Evolutionary conservation across 2,113 vertebrate species (phyloP).

Genomic region (Nycticebus coucang): DNA sequence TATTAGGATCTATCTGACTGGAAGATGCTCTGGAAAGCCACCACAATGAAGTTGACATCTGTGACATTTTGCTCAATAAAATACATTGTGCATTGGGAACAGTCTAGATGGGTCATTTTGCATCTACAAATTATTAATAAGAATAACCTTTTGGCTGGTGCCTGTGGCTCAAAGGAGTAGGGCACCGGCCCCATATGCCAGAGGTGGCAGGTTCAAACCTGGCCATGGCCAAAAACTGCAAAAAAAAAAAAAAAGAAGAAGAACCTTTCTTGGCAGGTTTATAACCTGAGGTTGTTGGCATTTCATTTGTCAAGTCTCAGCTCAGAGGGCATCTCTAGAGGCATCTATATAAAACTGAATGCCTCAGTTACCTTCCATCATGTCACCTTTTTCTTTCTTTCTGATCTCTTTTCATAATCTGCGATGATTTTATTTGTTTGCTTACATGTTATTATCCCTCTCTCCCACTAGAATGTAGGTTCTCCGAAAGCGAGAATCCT

Average conservation of each 20-base stretch:
- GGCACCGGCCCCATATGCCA: too few relatives aligned
- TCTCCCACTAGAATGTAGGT: not conserved
- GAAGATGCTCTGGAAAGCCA: constrained; percentile 7
- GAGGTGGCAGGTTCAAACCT: too few relatives aligned
- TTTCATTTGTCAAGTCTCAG: constrained; percentile 22
- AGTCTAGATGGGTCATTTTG: not conserved
- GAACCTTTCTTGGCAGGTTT: not conserved
- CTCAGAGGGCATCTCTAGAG: constrained; percentile 11
- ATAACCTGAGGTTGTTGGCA: not conserved
- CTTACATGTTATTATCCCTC: not conserved
- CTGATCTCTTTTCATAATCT: not conserved
- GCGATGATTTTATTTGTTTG: not conserved
- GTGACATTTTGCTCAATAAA: constrained; percentile 40
- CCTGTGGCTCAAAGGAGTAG: too few relatives aligned
- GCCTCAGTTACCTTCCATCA: not conserved
- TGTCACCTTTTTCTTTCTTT: not conserved
- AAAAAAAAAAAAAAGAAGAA: too few relatives aligned
- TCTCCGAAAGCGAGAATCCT: not conserved
- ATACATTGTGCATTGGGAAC: not conserved
- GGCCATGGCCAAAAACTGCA: too few relatives aligned
- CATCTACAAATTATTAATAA: constrained; percentile 14
- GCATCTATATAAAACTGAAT: not conserved
- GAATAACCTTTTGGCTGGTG: not conserved
- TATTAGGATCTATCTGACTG: not conserved
- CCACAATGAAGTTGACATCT: not conserved